These are phyloP conservation scores for Origma solitaria DNA, from an alignment of 2,113 vertebrate species.

Conservation along the genomic window DNA sequence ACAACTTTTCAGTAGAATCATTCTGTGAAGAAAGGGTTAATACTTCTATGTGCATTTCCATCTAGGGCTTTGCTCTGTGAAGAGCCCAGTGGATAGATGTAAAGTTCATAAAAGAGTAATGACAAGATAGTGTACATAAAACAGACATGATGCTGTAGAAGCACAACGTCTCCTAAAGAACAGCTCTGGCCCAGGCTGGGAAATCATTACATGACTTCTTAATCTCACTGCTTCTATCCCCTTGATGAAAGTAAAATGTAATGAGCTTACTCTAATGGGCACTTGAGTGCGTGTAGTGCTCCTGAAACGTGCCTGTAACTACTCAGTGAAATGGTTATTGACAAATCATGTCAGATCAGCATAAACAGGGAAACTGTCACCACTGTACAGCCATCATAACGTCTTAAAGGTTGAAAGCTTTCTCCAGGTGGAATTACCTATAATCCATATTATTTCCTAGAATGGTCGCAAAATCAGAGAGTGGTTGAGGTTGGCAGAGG, in stretches of 20 bases:
- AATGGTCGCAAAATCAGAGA: neutral
- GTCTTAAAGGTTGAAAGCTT: neutral
- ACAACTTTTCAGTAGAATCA: neutral
- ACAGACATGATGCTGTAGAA: neutral
- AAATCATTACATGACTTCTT: slow-evolving; percentile 15
- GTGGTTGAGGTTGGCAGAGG: neutral
- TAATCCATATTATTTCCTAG: neutral
- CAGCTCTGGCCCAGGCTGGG: neutral
- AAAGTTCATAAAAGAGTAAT: slow-evolving; percentile 33
- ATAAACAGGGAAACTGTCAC: neutral
- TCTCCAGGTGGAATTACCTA: neutral
- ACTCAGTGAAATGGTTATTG: neutral
- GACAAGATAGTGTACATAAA: neutral
- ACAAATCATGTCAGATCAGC: neutral
- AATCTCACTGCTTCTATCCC: neutral
- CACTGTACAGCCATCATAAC: neutral
- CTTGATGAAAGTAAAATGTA: slow-evolving; percentile 12
- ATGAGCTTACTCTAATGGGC: slow-evolving; percentile 11
- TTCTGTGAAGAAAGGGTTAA: neutral
- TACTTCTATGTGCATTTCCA: neutral
- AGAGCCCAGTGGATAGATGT: neutral
- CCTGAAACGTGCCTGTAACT: neutral
- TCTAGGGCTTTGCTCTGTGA: neutral
- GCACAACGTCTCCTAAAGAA: neutral
- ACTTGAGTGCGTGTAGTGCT: neutral